These are phyloP conservation scores for Teleogryllus oceanicus DNA, from an alignment of 2,888 invertebrate species.

Conservation along the genomic window DNA sequence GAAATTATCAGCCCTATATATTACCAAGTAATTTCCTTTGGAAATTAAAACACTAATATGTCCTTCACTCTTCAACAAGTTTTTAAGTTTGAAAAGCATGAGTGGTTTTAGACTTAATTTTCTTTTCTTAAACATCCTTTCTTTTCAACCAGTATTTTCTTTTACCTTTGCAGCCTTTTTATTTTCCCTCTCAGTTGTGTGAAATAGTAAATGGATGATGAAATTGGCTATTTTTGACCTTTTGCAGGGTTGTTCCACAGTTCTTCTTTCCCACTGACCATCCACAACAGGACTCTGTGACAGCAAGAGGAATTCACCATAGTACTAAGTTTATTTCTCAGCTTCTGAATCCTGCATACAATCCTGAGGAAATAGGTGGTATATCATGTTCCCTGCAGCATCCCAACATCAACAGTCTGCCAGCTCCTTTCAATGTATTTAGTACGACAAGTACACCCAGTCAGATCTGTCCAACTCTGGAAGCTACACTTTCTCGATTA, in stretches of 20 bases:
- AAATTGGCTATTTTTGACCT: not conserved
- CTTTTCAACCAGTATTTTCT: not conserved
- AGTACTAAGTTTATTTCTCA: conserved; percentile 45
- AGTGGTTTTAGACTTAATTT: too few species aligned
- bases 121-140: too few species aligned
- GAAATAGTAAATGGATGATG: not conserved
- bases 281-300: conserved; percentile 54
- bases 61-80: too few species aligned
- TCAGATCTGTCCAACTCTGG: conserved; percentile 44
- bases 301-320: conserved; percentile 52
- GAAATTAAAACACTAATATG: too few species aligned
- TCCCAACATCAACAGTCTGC: conserved; percentile 49
- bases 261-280: conserved; percentile 50
- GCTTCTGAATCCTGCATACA: conserved; percentile 43
- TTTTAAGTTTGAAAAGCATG: too few species aligned
- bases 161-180: not conserved
- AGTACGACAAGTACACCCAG: conserved; percentile 40
- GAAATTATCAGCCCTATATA: too few species aligned
- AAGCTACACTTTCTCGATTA: conserved; percentile 57
- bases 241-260: conserved; percentile 46
- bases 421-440: conserved; percentile 51
- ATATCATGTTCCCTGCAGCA: conserved; percentile 24
- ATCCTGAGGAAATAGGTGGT: not conserved
- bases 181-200: not conserved
- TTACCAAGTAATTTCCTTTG: too few species aligned